Conservation (phyloP, 1,140 invertebrate species). For the Drosophila tani region DNA sequence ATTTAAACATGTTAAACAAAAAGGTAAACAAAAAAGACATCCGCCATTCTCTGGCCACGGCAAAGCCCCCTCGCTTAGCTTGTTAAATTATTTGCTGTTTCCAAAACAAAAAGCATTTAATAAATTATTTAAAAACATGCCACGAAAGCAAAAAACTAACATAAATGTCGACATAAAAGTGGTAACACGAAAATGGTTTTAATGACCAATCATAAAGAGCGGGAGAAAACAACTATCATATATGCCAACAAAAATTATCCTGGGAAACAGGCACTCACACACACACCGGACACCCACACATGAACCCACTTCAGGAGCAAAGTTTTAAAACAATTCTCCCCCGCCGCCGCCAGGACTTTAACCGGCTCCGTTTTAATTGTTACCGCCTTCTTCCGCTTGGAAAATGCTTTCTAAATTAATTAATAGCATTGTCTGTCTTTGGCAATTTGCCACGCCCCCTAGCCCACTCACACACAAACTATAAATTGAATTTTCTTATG, state of each 20-base stretch:
- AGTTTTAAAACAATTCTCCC: constrained; percentile 14
- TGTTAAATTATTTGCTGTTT: constrained; percentile 32
- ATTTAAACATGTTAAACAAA: constrained; percentile 31
- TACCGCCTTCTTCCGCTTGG: constrained; percentile 40
- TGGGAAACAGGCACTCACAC: not conserved
- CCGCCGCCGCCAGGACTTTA: constrained; percentile 19
- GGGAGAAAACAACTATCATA: constrained; percentile 32
- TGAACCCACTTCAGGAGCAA: constrained; percentile 9
- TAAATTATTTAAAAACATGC: constrained; percentile 61
- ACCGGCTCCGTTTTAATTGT: constrained; percentile 54
- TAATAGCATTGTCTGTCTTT: constrained; percentile 75
- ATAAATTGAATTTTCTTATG: constrained; percentile 81
- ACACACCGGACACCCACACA: constrained; percentile 14
- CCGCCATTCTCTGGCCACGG: constrained; percentile 6
- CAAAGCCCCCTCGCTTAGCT: constrained; percentile 15
- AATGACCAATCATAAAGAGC: constrained; percentile 47
- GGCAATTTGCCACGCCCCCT: constrained; percentile 67
- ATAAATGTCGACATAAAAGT: constrained; percentile 52
- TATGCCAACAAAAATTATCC: constrained; percentile 24
- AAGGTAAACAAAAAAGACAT: not conserved
- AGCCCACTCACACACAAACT: constrained; percentile 51
- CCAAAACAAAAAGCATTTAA: constrained; percentile 51
- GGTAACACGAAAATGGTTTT: constrained; percentile 63
- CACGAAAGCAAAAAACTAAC: constrained; percentile 33
- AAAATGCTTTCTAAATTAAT: constrained; percentile 71